phyloP scores from a whole-genome alignment of 1,140 invertebrate genomes.

The Hypothenemus hampei region DNA sequence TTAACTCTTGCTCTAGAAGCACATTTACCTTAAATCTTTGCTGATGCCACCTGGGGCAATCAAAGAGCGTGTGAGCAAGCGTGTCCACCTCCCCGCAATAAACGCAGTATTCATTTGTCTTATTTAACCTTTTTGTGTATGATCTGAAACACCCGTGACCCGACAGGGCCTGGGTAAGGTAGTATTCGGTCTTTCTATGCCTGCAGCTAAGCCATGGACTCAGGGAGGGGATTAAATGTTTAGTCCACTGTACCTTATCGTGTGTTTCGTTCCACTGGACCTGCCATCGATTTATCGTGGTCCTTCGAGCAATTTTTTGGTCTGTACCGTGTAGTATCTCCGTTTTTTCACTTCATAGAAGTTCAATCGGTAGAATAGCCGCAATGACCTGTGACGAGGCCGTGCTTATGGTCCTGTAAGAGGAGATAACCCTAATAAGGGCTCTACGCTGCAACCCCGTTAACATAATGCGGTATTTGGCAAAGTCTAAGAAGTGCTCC shows the following conservation, averaged over 20 bases:
- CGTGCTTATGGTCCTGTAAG: conserved; percentile 28
- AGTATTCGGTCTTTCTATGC: conserved; percentile 30
- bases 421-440: conserved; percentile 2
- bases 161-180: conserved; percentile 35
- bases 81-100: conserved; percentile 30
- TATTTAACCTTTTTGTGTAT: conserved; percentile 33
- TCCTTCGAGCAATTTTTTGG: neutral
- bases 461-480: neutral
- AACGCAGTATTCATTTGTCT: conserved; percentile 9
- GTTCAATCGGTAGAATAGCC: neutral
- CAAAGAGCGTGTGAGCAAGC: conserved; percentile 34
- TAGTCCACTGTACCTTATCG: conserved; percentile 14
- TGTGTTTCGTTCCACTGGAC: conserved; percentile 4
- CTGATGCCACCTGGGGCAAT: conserved; percentile 30
- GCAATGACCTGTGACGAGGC: conserved; percentile 27
- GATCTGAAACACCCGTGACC: conserved; percentile 43
- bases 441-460: conserved; percentile 13
- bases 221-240: conserved; percentile 15
- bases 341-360: neutral
- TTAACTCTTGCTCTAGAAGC: no score
- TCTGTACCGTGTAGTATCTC: no score
- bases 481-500: neutral
- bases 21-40: no score
- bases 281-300: conserved; percentile 2
- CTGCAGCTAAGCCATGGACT: conserved; percentile 19